Percentiles rank a stretch among this genome's conserved stretches.
Evolutionary conservation across 1,140 invertebrate genomes (phyloP).

Genomic region (Lordiphosa stackelbergi): DNA sequence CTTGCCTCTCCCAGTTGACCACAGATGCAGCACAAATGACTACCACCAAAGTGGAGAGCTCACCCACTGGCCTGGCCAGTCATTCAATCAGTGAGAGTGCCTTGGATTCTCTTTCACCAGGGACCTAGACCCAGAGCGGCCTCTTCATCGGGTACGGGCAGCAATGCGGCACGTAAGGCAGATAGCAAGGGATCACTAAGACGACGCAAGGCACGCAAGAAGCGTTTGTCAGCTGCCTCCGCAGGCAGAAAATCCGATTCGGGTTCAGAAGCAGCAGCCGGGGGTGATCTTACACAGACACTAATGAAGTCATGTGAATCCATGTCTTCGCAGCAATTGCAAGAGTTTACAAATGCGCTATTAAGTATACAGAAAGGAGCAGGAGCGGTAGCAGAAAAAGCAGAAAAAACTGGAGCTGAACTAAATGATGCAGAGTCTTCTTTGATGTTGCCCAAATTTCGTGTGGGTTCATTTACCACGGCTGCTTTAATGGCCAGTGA

Average conservation of each 20-base stretch:
- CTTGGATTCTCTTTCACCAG: conserved; percentile 82
- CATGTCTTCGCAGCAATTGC: conserved; percentile 78
- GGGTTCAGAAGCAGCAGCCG: conserved; percentile 78
- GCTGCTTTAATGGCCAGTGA: conserved; percentile 59
- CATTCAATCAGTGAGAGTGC: conserved; percentile 92
- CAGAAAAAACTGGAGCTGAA: conserved; percentile 10
- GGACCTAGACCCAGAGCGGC: conserved; percentile 72
- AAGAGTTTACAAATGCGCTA: conserved; percentile 69
- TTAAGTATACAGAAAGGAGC: conserved; percentile 59
- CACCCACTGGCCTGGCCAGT: conserved; percentile 78
- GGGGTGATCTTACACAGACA: conserved; percentile 60
- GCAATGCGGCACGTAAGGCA: conserved; percentile 74
- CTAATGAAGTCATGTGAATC: conserved; percentile 73
- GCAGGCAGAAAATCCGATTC: conserved; percentile 80
- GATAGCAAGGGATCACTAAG: conserved; percentile 79
- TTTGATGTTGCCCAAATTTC: conserved; percentile 79
- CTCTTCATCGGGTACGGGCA: conserved; percentile 60
- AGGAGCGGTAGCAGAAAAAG: conserved; percentile 15
- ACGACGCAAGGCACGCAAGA: conserved; percentile 83
- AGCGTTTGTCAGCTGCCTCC: conserved; percentile 71
- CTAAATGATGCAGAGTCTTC: conserved; percentile 72
- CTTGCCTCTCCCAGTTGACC: conserved; percentile 85
- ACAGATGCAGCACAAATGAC: conserved; percentile 70
- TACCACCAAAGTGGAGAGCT: conserved; percentile 46
- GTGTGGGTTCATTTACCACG: conserved; percentile 79